A percentile compares a stretch with the other conserved stretches of the same genome.
Conservation (phyloP, 2,113 vertebrate species). For the Telmatochromis brachygnathus region DNA sequence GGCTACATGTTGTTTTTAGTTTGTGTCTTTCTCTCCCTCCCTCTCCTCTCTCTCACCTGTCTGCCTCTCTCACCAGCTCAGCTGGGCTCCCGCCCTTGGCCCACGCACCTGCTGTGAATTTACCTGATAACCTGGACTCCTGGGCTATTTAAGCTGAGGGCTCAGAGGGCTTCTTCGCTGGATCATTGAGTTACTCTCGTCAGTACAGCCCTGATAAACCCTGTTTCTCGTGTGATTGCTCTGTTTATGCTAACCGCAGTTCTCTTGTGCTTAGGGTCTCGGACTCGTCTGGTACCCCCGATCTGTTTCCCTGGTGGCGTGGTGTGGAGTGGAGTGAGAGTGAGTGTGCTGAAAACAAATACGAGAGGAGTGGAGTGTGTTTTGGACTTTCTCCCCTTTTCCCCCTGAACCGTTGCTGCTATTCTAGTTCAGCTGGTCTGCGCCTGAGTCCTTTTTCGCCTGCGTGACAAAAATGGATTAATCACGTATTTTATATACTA, state of each 20-base stretch:
- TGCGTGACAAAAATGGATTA: accelerated
- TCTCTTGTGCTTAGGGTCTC: no score
- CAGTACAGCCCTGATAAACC: no score
- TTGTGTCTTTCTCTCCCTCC: neutral
- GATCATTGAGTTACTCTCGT: neutral
- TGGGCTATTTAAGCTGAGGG: neutral
- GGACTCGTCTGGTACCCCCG: no score
- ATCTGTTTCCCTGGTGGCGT: neutral
- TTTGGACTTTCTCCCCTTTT: neutral
- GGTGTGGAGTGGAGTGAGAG: neutral
- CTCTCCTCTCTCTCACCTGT: neutral
- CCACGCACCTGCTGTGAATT: neutral
- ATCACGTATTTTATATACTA: neutral
- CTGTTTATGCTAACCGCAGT: no score
- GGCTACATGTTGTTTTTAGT: neutral
- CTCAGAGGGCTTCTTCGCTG: accelerated
- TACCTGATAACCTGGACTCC: neutral
- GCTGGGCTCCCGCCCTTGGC: neutral
- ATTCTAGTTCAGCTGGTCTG: neutral
- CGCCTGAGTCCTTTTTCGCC: accelerated
- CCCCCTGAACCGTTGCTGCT: accelerated
- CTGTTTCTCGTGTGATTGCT: no score
- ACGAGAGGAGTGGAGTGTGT: neutral
- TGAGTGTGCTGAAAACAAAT: neutral
- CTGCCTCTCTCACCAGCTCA: neutral